Evolutionary conservation across 2,113 vertebrate genomes (phyloP).

Genomic region (Holacanthus passer): DNA sequence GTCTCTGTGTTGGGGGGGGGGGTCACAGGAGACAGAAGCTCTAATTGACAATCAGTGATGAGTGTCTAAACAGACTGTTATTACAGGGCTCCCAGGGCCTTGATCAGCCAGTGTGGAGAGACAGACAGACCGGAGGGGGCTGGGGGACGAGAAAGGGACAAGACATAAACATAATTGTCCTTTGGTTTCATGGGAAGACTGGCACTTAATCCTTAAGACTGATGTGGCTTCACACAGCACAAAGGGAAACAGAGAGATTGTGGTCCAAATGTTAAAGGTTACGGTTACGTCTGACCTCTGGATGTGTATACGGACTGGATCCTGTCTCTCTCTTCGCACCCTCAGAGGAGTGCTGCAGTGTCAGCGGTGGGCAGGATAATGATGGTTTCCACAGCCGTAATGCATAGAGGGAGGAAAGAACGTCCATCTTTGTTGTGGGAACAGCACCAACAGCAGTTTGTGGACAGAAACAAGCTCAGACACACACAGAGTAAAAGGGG

Average conservation of each 20-base stretch:
- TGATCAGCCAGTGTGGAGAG: conserved; percentile 70
- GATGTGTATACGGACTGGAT: conserved; percentile 23
- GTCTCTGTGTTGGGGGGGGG: conserved; percentile 43
- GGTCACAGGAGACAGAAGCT: conserved; percentile 63
- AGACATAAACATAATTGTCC: conserved; percentile 50
- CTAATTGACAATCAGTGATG: conserved; percentile 76
- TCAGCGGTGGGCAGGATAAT: conserved; percentile 54
- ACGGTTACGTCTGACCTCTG: conserved; percentile 3
- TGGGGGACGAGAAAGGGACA: conserved; percentile 10
- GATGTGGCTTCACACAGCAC: conserved; percentile 19
- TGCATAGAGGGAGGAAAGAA: conserved; percentile 40
- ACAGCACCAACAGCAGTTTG: conserved; percentile 40
- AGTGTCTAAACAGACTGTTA: conserved; percentile 69
- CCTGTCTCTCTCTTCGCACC: conserved; percentile 17
- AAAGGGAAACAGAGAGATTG: conserved; percentile 23
- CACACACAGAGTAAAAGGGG: conserved; percentile 41
- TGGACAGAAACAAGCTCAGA: conserved; percentile 59
- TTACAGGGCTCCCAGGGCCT: conserved; percentile 52
- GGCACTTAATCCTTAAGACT: conserved; percentile 18
- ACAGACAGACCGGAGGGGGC: conserved; percentile 22
- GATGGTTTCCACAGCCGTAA: conserved; percentile 50
- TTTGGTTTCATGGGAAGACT: conserved; percentile 27
- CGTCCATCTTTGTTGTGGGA: conserved; percentile 27
- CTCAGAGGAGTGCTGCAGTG: conserved; percentile 18
- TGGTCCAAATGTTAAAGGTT: conserved; percentile 29